Base-by-base conservation (phyloP, 2,888 invertebrate genomes). In the Leucoptera coffeella region DNA sequence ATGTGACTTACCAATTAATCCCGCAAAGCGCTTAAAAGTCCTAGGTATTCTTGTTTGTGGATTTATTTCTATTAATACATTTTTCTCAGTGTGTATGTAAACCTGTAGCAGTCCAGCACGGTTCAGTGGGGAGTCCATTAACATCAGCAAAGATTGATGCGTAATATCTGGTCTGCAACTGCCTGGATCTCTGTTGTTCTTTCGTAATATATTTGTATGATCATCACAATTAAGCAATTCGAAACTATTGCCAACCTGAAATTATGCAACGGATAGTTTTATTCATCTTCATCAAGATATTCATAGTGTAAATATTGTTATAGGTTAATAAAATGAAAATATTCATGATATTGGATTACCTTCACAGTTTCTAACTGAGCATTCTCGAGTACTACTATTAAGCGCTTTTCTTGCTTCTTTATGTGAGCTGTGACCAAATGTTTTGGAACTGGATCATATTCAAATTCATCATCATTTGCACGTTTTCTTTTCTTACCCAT, bases 31-130 rank as follows among this genome's bases (percentile, higher is more conserved):
- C 52, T 95, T 95, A 50, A 93, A 97, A 2, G 96, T 97, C 35
- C 96, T 74, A 1, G 97, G 97, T 59, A 97, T 93, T 45, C 96
- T 79, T 1, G 95, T 96, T 56, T 95, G 95, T 20, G 97, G 96
- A 57, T 94, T 94, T 15, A 96, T 80, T 80, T 94, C 93, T 41
- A 95, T 93, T 0, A 95, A 72, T 20, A 93, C 89, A 74, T 93
- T 93, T 45, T 87, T 88, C 43, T 84, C 86, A 4, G 94, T 94
- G 42, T 86, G 89, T 29, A 94, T 75, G 45, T 92, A 94, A 2
- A 96, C 92, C 77, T 97, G 96, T n/a, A 99, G 64, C 11, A 94
- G 69, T 1, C 94, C 96, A 23, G 96, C 94, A 41, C 97, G 75
- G 54, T 99, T 99, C 22, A 99, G 61, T 0, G 99, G 99, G 32